Base-by-base conservation (phyloP, 2,113 vertebrate genomes). In the Cygnus atratus region DNA sequence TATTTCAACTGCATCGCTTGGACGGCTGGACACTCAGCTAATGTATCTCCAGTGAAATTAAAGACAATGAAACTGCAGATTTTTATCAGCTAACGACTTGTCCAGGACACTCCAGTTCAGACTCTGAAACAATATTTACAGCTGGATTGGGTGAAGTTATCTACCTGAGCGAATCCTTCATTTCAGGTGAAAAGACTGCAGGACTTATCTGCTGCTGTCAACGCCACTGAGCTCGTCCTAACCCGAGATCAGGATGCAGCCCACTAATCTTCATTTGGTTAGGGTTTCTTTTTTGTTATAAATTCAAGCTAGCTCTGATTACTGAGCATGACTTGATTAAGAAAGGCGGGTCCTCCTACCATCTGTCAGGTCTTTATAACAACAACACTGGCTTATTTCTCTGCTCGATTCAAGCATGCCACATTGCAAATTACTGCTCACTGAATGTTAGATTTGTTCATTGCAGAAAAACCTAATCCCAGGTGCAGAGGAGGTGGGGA, bases 261-360 rank as follows among this genome's bases (percentile, higher is more conserved):
- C 66, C 19, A 46, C 78, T 87, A 85, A 80, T 86, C 72, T 61
- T 90, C 21, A 37, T 68, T 90, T 88, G 68, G 52, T 62, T 44
- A 91, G 41, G 14, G 33, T 81, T 95, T 92, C 57, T 78, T 84
- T 90, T 88, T 92, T 92, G 54, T 87, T 87, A 58, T 44, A 62
- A 73, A 87, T 81, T 95, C 0, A 11, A 89, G 86, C 75, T 73
- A 84, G 35, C 88, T 93, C 80, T 88, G 92, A 92, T 93, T 92
- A 78, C 73, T 89, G 87, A 95, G 78, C 90, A 88, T 88, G 90
- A 76, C 93, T 95, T 94, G 84, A 96, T 95, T 95, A 96, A 95
- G 95, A 95, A 95, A 96, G 93, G 92, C 41, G 10, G 88, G 77
- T 87, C 86, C 73, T 96, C 92, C 92, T 93, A 94, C 95, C 90